Percentiles rank a stretch among this genome's conserved stretches.
These are phyloP conservation scores for Tuberolachnus salignus DNA, from an alignment of 2,888 invertebrate species.

Conservation along the genomic window DNA sequence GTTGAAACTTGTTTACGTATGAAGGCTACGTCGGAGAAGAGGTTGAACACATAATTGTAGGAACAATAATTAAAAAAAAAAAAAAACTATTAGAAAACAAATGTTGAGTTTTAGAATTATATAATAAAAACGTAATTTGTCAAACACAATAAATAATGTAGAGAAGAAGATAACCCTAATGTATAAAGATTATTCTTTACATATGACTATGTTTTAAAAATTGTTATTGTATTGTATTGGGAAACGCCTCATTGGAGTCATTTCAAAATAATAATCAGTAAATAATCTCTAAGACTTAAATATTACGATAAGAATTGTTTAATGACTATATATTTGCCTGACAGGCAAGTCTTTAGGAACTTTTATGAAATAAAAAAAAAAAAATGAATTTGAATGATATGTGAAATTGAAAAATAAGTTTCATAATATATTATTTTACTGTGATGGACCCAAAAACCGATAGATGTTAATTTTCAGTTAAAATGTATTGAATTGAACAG, in stretches of 20 bases:
- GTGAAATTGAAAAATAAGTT: slow-evolving; percentile 26
- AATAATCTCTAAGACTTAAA: slow-evolving; percentile 40
- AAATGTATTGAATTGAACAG: slow-evolving; percentile 6
- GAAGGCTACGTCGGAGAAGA: slow-evolving; percentile 3
- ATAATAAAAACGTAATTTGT: slow-evolving; percentile 23
- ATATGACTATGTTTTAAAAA: not conserved
- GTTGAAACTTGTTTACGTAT: not conserved
- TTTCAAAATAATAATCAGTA: slow-evolving; percentile 30
- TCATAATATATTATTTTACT: not conserved
- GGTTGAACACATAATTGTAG: slow-evolving; percentile 52
- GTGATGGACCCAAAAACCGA: slow-evolving; percentile 53
- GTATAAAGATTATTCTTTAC: slow-evolving; percentile 2
- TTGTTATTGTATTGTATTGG: not conserved
- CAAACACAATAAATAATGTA: slow-evolving; percentile 4
- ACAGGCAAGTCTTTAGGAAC: slow-evolving; percentile 53
- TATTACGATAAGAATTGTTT: slow-evolving; percentile 45
- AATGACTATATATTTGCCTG: slow-evolving; percentile 43
- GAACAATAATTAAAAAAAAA: slow-evolving; percentile 24
- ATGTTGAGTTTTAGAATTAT: not conserved
- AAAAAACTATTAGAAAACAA: not conserved
- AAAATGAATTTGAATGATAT: slow-evolving; percentile 48
- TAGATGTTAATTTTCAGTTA: slow-evolving; percentile 8
- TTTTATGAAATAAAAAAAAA: slow-evolving; percentile 29
- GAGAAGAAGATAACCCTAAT: slow-evolving; percentile 27
- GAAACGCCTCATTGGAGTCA: not conserved